Base-by-base conservation (phyloP, 2,888 invertebrate species). In the Campoplex nolae region DNA sequence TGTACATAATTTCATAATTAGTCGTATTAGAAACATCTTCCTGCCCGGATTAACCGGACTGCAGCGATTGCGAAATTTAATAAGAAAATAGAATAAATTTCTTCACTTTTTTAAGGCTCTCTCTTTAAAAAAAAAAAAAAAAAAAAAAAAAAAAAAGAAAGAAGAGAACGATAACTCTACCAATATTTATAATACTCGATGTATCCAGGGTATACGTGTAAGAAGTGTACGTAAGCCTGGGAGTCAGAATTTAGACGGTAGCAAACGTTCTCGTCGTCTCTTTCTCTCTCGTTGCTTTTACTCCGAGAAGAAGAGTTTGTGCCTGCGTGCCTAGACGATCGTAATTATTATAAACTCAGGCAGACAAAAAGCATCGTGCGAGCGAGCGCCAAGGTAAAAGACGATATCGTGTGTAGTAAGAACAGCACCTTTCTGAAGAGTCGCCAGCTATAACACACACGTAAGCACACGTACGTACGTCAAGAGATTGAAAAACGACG, bases 271-370 rank as follows among this genome's bases (percentile, higher is more conserved):
- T 73, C 85, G 62, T 83, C 80, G 74, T 80, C 71, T 70, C 54
- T 56, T 79, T 77, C 77, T 77, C 78, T 70, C 80, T 78, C 83
- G 67, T 71, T 83, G 54, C 51, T 56, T 68, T 45, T 54, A 7
- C 62, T 75, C 51, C 54, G 32, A 78, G 65, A 73, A 81, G 80
- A 35, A 62, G 32, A 38, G 32, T 77, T 54, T 70, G 75, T 81
- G 88, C 83, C 88, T 89, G 88, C 89, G 86, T 89, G 88, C 89
- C 87, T 89, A 88, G 88, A 88, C 89, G 81, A 89, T 88, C 88
- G 87, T 89, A 89, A 89, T 89, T 89, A 89, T 89, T 88, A 83
- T 84, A 86, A 87, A 84, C 85, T 83, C 84, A 85, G 77, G 83
- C 88, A 77, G 88, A 88, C 81, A 88, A 89, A 89, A 89, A 89